Conservation (phyloP, 2,888 invertebrate genomes). For the Chrysina gloriosa region DNA sequence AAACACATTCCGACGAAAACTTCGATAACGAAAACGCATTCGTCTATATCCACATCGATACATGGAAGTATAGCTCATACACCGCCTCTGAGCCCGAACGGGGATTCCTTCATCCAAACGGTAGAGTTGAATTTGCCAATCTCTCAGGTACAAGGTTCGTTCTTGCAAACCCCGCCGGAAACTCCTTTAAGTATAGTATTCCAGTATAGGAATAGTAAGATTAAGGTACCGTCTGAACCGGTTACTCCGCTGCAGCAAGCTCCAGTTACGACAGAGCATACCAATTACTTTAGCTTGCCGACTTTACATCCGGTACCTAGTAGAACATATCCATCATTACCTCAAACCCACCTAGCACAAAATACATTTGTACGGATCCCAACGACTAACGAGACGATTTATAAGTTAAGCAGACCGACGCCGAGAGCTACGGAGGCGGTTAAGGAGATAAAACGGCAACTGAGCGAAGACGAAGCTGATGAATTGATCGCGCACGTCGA, state of each 20-base stretch:
- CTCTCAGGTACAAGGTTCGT: slow-evolving; percentile 25
- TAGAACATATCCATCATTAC: slow-evolving; percentile 32
- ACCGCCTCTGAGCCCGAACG: slow-evolving; percentile 29
- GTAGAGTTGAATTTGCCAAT: slow-evolving; percentile 21
- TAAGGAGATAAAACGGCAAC: slow-evolving; percentile 21
- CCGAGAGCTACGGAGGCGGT: slow-evolving; percentile 1
- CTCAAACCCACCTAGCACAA: slow-evolving; percentile 25
- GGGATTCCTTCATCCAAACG: background rate
- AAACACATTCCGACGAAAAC: slow-evolving; percentile 8
- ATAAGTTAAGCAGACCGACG: slow-evolving; percentile 11
- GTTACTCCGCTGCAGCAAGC: slow-evolving; percentile 19
- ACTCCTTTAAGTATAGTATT: slow-evolving; percentile 27
- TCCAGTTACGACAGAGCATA: background rate
- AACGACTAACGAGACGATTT: background rate
- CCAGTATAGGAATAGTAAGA: slow-evolving; percentile 20
- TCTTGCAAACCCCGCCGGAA: slow-evolving; percentile 36
- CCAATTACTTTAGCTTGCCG: slow-evolving; percentile 24
- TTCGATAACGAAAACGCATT: slow-evolving; percentile 10
- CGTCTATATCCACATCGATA: slow-evolving; percentile 16
- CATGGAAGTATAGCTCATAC: slow-evolving; percentile 35
- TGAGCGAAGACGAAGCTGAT: slow-evolving; percentile 20
- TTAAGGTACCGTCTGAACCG: slow-evolving; percentile 20
- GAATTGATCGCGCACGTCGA: slow-evolving; percentile 27
- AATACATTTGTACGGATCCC: slow-evolving; percentile 5
- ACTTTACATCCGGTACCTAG: slow-evolving; percentile 25